phyloP scores from a whole-genome alignment of 2,797 vertebrate genomes.

The Pseudochirops corinnae region DNA sequence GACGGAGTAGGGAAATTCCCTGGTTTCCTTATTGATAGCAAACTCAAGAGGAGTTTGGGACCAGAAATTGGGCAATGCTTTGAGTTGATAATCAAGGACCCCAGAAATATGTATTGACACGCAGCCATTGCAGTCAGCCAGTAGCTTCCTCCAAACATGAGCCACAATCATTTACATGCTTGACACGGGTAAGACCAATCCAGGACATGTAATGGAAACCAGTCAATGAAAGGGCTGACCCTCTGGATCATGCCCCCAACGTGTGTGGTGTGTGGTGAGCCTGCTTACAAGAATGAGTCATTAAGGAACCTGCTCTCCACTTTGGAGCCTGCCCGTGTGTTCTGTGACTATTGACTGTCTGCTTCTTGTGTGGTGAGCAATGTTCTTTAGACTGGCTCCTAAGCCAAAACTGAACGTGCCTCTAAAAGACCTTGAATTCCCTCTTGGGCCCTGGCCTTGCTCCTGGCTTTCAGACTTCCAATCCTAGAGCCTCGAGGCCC shows the following conservation, averaged over 20 bases:
- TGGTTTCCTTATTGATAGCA: not conserved
- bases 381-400: not conserved
- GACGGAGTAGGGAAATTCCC: not conserved
- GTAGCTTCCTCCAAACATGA: not conserved
- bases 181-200: too few species aligned
- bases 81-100: not conserved
- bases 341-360: not conserved
- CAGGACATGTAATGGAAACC: not conserved
- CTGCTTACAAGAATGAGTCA: not conserved
- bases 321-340: not conserved
- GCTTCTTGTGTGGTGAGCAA: not conserved
- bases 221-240: not conserved
- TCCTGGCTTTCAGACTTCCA: not conserved
- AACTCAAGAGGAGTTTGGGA: not conserved
- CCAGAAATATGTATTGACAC: not conserved
- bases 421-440: not conserved
- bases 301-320: not conserved
- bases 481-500: not conserved
- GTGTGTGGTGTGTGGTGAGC: not conserved
- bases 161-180: not conserved
- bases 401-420: not conserved
- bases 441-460: too few species aligned
- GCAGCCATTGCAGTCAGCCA: not conserved
- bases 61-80: not conserved
- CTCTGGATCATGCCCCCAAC: too few species aligned